Base-by-base conservation (phyloP, 2,888 invertebrate genomes). In the Harpalus rubripes region DNA sequence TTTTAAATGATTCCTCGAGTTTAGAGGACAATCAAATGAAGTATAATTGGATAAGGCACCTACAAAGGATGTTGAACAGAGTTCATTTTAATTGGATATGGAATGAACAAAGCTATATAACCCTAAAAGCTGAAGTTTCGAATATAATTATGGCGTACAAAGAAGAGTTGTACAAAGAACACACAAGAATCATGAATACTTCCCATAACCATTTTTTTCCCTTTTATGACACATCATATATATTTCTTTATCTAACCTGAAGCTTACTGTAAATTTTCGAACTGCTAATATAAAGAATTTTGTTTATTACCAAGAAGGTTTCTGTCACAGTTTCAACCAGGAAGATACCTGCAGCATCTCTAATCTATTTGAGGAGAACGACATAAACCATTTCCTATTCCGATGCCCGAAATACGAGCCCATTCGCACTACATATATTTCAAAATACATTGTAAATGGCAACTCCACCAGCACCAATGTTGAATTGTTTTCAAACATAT, bases 231-330 rank as follows among this genome's bases (percentile, higher is more conserved):
- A 22, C 22, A 1, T 58, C n/a, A 22, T 22, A 22, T 18, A 61
- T 22, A 22, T 22, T 22, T 3, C 22, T 22, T 22, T 2, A 22
- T 22, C 22, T 22, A 22, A 2, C 22, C 8, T 61, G 4, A 61
- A 61, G 18, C 6, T 61, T 8, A 61, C 18, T 22, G 8, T 61
- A 22, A 12, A 61, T 7, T 22, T 61, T 18, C 16, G 6, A 61
- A 61, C 61, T 7, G 61, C 61, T 22, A 61, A 61, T 22, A 61
- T 1, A 59, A 59, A 59, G n/a, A n/a, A 18, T 7, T 61, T 61
- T 61, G 5, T 6, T 18, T 18, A 10, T 22, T 61, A 61, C 22
- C 7, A 61, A 61, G 61, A 61, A 6, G 6, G 18, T 18, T 61
- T 18, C 18, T 10, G 22, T 8, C 18, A 18, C 61, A 61, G 22